Conservation (phyloP, 2,797 vertebrate species). For the Sebastes minor region DNA sequence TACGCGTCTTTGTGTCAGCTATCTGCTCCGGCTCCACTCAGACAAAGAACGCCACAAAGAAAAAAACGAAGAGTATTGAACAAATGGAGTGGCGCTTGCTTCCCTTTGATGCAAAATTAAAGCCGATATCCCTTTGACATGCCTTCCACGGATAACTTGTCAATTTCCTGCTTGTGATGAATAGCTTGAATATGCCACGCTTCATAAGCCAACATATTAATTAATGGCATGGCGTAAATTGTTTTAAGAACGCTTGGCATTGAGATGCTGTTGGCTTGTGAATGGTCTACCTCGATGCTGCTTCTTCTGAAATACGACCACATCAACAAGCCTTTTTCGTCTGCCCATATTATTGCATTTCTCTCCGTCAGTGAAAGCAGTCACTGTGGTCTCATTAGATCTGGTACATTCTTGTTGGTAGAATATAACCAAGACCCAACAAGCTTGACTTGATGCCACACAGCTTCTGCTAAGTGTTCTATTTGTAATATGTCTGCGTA, state of each 20-base stretch:
- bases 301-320: slow-evolving; percentile 39
- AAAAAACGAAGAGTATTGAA: slow-evolving; percentile 26
- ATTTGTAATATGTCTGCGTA: slow-evolving; percentile 35
- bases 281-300: slow-evolving; percentile 51
- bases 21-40: neutral
- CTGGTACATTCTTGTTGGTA: slow-evolving; percentile 8
- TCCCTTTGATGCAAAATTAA: slow-evolving; percentile 57
- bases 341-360: slow-evolving; percentile 28
- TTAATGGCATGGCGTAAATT: slow-evolving; percentile 66
- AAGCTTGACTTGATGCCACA: slow-evolving; percentile 9
- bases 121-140: slow-evolving; percentile 64
- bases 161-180: slow-evolving; percentile 74
- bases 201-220: slow-evolving; percentile 74
- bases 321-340: slow-evolving; percentile 45
- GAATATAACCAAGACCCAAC: slow-evolving; percentile 25
- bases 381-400: slow-evolving; percentile 31
- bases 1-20: slow-evolving; percentile 27
- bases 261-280: slow-evolving; percentile 55
- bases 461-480: slow-evolving; percentile 23
- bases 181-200: slow-evolving; percentile 65
- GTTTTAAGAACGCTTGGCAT: slow-evolving; percentile 73
- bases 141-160: slow-evolving; percentile 57
- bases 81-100: slow-evolving; percentile 33
- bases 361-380: slow-evolving; percentile 28
- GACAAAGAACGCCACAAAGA: slow-evolving; percentile 30